phyloP scores from a whole-genome alignment of 2,888 invertebrate species.

The Mimumesa dahlbomi region DNA sequence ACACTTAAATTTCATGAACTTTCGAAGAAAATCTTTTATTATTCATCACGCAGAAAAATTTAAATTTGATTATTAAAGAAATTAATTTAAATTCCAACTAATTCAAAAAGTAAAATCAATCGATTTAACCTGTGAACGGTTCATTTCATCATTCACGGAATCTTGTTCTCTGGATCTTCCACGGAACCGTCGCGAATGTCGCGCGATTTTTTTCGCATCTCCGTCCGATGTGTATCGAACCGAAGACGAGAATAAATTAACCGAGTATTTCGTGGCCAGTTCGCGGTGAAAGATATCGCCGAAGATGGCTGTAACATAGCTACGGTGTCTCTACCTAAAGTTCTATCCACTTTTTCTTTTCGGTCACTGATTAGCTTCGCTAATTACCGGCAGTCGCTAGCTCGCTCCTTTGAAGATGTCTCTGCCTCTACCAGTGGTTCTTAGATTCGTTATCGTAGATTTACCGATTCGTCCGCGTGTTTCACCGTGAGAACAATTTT shows the following conservation, averaged over 20 bases:
- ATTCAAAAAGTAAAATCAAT: too few relatives aligned
- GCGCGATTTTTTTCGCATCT: slow-evolving; percentile 1
- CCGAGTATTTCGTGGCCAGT: slow-evolving; percentile 16
- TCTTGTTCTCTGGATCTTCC: too few relatives aligned
- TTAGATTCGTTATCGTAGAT: neutral
- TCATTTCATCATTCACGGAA: too few relatives aligned
- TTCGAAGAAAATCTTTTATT: too few relatives aligned
- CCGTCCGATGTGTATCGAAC: slow-evolving; percentile 23
- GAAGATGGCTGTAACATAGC: too few relatives aligned
- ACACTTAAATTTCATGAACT: too few relatives aligned
- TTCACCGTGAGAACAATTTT: too few relatives aligned
- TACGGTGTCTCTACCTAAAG: slow-evolving; percentile 50
- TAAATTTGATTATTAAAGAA: too few relatives aligned
- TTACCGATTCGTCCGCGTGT: too few relatives aligned
- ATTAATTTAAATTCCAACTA: too few relatives aligned
- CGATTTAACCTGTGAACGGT: too few relatives aligned
- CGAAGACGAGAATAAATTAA: slow-evolving; percentile 45
- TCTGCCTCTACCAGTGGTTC: slow-evolving; percentile 47
- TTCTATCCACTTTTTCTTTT: slow-evolving; percentile 45
- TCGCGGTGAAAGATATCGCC: slow-evolving; percentile 57
- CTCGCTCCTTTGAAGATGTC: slow-evolving; percentile 61
- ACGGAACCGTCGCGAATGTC: neutral
- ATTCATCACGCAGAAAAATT: too few relatives aligned
- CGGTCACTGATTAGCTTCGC: slow-evolving; percentile 68
- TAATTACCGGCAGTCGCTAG: slow-evolving; percentile 70